Conservation (phyloP, 2,113 vertebrate genomes). For the Copsychus sechellarum region DNA sequence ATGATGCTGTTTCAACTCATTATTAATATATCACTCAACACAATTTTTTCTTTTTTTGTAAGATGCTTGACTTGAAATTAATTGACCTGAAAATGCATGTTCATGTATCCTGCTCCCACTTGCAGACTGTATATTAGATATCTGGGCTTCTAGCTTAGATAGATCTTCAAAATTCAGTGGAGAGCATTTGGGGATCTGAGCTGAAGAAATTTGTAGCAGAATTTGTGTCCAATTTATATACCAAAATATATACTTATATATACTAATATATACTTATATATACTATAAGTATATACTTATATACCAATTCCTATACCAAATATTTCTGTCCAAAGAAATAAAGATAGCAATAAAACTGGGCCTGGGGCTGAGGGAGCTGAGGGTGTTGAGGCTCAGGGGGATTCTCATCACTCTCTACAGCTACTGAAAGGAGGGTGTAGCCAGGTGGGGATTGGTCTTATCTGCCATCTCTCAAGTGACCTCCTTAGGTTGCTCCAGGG, state of each 20-base stretch:
- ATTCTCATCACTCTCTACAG: not conserved
- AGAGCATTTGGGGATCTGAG: not conserved
- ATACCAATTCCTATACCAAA: not conserved
- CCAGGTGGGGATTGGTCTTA: accelerated
- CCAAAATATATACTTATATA: not conserved
- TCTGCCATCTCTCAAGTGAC: not conserved
- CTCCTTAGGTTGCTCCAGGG: not conserved
- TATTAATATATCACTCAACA: not conserved
- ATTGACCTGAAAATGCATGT: not conserved
- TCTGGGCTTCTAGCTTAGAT: not conserved
- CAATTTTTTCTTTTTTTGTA: not conserved
- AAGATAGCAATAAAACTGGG: not conserved
- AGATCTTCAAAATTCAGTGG: not conserved
- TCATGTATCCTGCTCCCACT: not conserved
- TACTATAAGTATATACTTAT: not conserved
- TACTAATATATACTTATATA: not conserved
- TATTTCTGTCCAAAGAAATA: not conserved
- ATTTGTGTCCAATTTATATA: not conserved
- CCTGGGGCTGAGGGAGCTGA: not conserved
- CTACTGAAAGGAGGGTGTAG: not conserved
- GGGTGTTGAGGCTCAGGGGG: not conserved
- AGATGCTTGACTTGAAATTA: not conserved
- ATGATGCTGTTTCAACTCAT: not conserved
- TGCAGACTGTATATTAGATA: not conserved
- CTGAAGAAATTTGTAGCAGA: not conserved